Percentiles rank a stretch among this genome's conserved stretches.
Evolutionary conservation across 2,888 invertebrate genomes (phyloP).

Genomic region (Mythimna ferrago): DNA sequence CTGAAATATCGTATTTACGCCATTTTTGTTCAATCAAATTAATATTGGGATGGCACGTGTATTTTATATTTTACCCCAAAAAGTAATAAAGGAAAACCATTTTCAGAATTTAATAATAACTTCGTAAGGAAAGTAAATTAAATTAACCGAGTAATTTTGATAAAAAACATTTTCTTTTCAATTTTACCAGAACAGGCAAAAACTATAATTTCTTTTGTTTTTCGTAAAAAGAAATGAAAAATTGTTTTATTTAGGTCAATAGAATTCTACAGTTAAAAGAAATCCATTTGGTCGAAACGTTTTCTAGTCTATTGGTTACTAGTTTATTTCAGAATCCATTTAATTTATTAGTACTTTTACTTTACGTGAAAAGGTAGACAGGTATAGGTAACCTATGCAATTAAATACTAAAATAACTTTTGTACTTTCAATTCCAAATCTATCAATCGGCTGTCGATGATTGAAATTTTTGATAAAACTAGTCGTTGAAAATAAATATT

Average conservation of each 20-base stretch:
- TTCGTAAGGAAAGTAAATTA: slow-evolving; percentile 16
- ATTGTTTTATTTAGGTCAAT: slow-evolving; percentile 7
- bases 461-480: not conserved
- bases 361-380: not conserved
- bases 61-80: slow-evolving; percentile 3
- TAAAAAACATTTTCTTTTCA: slow-evolving; percentile 19
- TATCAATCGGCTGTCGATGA: not conserved
- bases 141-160: slow-evolving; percentile 22
- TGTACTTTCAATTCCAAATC: not conserved
- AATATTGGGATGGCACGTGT: slow-evolving; percentile 1
- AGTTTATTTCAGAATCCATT: slow-evolving; percentile 18
- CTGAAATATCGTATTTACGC: not conserved
- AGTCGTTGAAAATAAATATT: slow-evolving; percentile 7
- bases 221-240: slow-evolving; percentile 1
- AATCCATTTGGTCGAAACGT: not conserved
- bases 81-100: slow-evolving; percentile 12
- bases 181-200: slow-evolving; percentile 2
- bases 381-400: no score
- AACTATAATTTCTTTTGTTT: not conserved
- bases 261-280: slow-evolving; percentile 1
- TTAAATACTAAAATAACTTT: slow-evolving; percentile 1
- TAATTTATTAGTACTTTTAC: not conserved
- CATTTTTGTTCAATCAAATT: not conserved
- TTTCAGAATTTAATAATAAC: slow-evolving; percentile 17
- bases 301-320: slow-evolving; percentile 4